phyloP scores from a whole-genome alignment of 2,113 vertebrate genomes.

The Phoenicopterus ruber region DNA sequence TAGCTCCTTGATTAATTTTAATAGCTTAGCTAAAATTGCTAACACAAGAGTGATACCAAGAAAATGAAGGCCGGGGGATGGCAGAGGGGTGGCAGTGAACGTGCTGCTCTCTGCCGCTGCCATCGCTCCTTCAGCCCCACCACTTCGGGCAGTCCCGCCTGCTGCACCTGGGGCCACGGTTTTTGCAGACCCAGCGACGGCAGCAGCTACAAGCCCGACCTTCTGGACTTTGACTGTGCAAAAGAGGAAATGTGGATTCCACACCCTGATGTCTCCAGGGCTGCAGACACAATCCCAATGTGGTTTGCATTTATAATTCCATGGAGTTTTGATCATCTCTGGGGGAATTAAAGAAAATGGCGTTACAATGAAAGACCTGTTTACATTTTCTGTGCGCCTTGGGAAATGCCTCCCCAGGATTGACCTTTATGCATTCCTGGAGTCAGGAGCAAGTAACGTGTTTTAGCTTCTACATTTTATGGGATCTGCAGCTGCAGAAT shows the following conservation, averaged over 20 bases:
- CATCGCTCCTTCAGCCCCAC: background rate
- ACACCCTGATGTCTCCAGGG: accelerated
- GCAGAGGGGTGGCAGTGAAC: background rate
- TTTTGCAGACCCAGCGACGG: background rate
- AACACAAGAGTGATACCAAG: background rate
- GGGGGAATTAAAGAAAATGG: background rate
- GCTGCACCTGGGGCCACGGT: accelerated
- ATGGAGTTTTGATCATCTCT: background rate
- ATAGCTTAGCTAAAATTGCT: background rate
- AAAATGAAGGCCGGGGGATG: background rate
- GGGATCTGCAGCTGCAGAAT: background rate
- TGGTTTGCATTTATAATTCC: background rate
- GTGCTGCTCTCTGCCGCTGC: background rate
- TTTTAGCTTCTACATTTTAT: background rate
- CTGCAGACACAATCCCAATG: background rate
- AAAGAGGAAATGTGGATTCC: background rate
- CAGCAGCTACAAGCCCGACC: background rate
- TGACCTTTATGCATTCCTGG: background rate
- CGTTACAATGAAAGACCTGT: background rate
- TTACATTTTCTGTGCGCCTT: background rate
- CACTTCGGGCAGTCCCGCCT: accelerated
- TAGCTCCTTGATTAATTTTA: background rate
- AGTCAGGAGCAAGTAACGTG: background rate
- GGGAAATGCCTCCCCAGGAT: background rate
- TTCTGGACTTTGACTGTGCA: background rate